phyloP scores from a whole-genome alignment of 1,140 invertebrate genomes.

The Goniozus legneri region DNA sequence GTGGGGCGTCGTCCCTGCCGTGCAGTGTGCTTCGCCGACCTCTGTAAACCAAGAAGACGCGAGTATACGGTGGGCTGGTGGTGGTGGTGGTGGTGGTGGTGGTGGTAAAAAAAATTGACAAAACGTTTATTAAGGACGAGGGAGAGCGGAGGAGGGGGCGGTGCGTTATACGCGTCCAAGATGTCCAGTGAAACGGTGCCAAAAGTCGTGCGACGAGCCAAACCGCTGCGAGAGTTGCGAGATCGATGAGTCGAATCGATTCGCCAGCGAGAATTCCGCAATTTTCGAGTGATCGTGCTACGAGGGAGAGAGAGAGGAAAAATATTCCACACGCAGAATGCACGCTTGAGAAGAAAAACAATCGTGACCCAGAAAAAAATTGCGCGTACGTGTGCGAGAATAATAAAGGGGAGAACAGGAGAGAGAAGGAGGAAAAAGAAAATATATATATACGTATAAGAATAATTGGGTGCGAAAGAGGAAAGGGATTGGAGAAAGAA shows the following conservation, averaged over 20 bases:
- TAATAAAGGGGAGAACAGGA: conserved; percentile 7
- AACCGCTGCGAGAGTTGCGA: no score
- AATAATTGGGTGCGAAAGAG: neutral
- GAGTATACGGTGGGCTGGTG: no score
- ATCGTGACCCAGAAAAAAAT: no score
- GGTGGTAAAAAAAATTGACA: no score
- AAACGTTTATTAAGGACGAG: no score
- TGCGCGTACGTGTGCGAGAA: no score
- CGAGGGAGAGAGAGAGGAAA: no score
- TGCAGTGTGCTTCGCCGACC: conserved; percentile 49
- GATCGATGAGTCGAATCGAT: no score
- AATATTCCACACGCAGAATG: conserved; percentile 21
- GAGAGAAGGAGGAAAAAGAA: conserved; percentile 10
- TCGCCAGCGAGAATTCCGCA: no score
- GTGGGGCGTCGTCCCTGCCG: conserved; percentile 37
- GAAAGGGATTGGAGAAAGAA: conserved; percentile 44
- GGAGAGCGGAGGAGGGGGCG: neutral
- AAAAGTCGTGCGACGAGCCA: conserved; percentile 3
- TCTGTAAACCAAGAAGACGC: no score
- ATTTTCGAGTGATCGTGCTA: no score
- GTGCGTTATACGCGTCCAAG: neutral
- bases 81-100: no score
- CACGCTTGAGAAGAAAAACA: conserved; percentile 4
- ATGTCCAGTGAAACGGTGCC: conserved; percentile 3
- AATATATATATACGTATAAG: neutral